Base-by-base conservation (phyloP, 2,888 invertebrate species). In the Drosophila borealis region DNA sequence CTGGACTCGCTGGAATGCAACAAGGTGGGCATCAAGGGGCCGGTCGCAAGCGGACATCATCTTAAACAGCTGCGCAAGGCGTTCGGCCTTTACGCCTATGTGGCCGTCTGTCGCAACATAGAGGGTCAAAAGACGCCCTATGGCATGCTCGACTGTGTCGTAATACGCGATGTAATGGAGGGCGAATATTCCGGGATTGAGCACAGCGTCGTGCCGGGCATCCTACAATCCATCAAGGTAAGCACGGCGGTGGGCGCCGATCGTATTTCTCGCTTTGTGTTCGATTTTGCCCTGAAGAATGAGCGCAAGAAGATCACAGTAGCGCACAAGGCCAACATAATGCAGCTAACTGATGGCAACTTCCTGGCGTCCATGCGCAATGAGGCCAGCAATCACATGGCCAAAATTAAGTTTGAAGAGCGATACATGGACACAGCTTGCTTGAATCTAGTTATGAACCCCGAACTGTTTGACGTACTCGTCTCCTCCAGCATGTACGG, bases 321-420 rank as follows among this genome's bases (percentile, higher is more conserved):
- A 44, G 98, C 99, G 1, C 99, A 99, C 93, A 99, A 99, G 93
- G 99, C 99, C 0, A 99, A 99, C 92, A 99, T 99, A 89, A 99
- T 99, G 99, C 98, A 98, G 91, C 94, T 99, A 11, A 98, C 98
- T 8, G 99, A 99, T 92, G 99, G 99, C 0, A 94, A 98, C 57
- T 99, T 99, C 91, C 93, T 99, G 5, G 21, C 45, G 70, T 95
- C 94, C 85, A 96, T 97, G 75, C 98, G 98, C 89, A 95, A 95
- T 88, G 96, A 96, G 94, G 96, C 97, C 91, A 95, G 97, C 0
- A 95, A 96, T 81, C 93, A 97, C 25, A 97, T 97, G 92, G 97
- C 98, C 0, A 96, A 96, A 89, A 96, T 98, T 81, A 93, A 97
- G 88, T 98, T 98, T 93, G 98, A 98, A 92, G 95, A 96, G 88